Evolutionary conservation across 1,140 invertebrate genomes (phyloP), one percentile per base, ranked within the genome.

Genomic region (Chymomyza costata): DNA sequence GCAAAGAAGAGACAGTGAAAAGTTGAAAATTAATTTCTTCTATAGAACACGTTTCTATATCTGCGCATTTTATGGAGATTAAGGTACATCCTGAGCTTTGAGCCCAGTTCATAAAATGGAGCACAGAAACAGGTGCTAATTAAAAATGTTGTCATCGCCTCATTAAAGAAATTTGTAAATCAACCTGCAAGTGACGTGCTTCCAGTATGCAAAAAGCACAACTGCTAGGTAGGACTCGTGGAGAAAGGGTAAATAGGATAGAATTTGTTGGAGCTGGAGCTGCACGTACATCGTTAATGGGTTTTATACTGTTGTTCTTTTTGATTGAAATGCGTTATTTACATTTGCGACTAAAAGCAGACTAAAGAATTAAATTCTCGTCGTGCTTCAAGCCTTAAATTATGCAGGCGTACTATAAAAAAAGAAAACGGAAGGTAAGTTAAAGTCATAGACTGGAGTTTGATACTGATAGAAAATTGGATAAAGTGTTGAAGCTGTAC

Each of bases 251-350:
- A n/a, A n/a, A n/a, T n/a, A n/a, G n/a, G n/a, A n/a, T n/a, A n/a
- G n/a, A n/a, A n/a, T n/a, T n/a, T n/a, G n/a, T n/a, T n/a, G n/a
- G n/a, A n/a, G n/a, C n/a, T n/a, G n/a, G n/a, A n/a, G n/a, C n/a
- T n/a, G 47, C 69, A 80, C 71, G 71, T 78, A 71, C 66, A 7
- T 16, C 21, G 31, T 71, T 80, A 80, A 78, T 78, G 66, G 73
- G 67, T 78, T 80, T 62, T 45, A 44, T 62, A 50, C 44, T 60
- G 57, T 59, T 80, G 67, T 71, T 51, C 48, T 50, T 60, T 64
- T 64, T 78, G 71, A 78, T 78, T 71, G 71, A 78, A 78, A 80
- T 48, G 41, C 73, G 78, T 80, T 80, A 78, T 67, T 78, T 78
- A 67, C 71, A 80, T 78, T 71, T 80, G 66, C 52, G 43, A 54